Evolutionary conservation across 2,797 vertebrate species (phyloP).

Genomic region (Octomys mimax): DNA sequence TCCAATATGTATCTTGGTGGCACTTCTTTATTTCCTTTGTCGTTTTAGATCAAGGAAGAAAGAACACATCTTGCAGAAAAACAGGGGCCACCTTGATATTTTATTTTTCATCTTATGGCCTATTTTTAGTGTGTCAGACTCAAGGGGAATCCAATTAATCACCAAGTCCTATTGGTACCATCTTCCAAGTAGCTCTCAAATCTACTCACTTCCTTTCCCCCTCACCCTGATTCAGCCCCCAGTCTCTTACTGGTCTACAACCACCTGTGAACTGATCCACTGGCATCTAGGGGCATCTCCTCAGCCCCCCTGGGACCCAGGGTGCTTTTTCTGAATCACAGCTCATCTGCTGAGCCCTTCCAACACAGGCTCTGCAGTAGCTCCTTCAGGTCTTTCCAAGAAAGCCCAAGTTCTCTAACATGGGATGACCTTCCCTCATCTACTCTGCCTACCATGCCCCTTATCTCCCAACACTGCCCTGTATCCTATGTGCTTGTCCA

Average conservation of each 20-base stretch:
- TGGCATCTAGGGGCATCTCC: not conserved
- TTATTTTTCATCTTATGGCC: slow-evolving; percentile 67
- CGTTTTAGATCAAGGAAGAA: slow-evolving; percentile 42
- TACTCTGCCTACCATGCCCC: rapidly evolving
- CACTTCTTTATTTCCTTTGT: slow-evolving; percentile 37
- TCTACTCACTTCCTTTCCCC: slow-evolving; percentile 17
- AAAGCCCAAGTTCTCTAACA: not conserved
- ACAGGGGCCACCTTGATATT: slow-evolving; percentile 59
- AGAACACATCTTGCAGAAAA: slow-evolving; percentile 61
- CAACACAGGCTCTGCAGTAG: not conserved
- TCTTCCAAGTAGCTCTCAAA: slow-evolving; percentile 51
- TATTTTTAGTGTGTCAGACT: slow-evolving; percentile 66
- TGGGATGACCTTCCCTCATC: not conserved
- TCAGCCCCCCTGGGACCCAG: too few species aligned
- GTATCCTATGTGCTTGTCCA: rapidly evolving
- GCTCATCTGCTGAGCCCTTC: not conserved
- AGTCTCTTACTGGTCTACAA: not conserved
- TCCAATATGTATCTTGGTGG: not conserved
- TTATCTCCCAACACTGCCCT: not conserved
- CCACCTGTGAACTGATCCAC: not conserved
- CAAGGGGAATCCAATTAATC: slow-evolving; percentile 67
- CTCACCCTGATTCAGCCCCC: not conserved
- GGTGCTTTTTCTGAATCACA: not conserved
- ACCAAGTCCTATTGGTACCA: slow-evolving; percentile 1
- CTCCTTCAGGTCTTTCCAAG: not conserved